phyloP scores from a whole-genome alignment of 2,797 vertebrate species.

The Bucorvus abyssinicus region DNA sequence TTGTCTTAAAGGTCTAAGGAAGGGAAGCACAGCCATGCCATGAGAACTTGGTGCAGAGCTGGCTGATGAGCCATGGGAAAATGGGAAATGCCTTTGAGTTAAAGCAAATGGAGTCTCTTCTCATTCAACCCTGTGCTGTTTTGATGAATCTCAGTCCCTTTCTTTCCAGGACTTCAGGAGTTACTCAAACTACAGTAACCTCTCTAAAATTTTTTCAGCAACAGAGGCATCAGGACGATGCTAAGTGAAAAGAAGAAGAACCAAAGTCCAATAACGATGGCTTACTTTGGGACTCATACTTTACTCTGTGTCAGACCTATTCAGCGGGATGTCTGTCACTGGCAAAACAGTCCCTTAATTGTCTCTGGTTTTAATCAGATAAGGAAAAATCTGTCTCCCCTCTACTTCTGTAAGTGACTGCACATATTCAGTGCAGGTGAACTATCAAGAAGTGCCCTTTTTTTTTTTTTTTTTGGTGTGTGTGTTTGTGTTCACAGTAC shows the following conservation, averaged over 20 bases:
- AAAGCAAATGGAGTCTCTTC: neutral
- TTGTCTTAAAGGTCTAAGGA: neutral
- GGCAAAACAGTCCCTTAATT: neutral
- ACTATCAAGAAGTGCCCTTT: neutral
- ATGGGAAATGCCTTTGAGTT: neutral
- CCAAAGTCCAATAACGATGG: neutral
- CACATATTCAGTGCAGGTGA: neutral
- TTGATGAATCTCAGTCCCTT: neutral
- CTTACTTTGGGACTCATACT: neutral
- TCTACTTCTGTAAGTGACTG: neutral
- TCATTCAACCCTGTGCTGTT: neutral
- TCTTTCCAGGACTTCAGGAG: neutral
- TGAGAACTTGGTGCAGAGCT: neutral
- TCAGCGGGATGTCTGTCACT: neutral
- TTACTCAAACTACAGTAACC: neutral
- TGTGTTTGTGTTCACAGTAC: too few species aligned
- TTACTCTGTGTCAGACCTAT: neutral
- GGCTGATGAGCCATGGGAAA: neutral
- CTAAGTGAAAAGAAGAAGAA: neutral
- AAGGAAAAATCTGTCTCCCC: neutral
- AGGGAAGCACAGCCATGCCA: neutral
- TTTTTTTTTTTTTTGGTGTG: neutral
- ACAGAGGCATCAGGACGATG: neutral
- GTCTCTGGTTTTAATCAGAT: neutral
- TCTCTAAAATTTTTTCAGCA: neutral